Evolutionary conservation across 2,888 invertebrate species (phyloP).

Genomic region (Himalopsyche anomala): DNA sequence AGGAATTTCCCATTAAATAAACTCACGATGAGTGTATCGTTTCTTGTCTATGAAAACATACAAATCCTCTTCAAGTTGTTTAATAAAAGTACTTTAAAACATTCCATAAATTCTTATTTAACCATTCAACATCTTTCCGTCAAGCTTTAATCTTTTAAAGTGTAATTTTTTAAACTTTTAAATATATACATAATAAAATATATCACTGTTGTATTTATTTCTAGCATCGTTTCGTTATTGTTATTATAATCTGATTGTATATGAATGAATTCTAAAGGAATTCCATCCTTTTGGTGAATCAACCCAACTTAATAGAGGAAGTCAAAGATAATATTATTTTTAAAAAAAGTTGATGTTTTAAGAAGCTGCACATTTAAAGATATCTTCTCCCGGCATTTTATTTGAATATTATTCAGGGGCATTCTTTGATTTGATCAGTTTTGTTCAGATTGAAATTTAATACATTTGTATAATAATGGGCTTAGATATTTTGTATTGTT

Average conservation of each 20-base stretch:
- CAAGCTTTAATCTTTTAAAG: no score
- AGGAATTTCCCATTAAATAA: background rate
- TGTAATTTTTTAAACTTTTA: background rate
- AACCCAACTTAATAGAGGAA: background rate
- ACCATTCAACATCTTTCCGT: background rate
- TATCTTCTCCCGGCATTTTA: background rate
- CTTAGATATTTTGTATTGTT: background rate
- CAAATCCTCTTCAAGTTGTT: background rate
- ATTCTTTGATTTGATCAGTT: background rate
- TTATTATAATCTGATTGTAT: constrained; percentile 1
- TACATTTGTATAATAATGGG: background rate
- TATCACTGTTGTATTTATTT: background rate
- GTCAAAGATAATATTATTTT: background rate
- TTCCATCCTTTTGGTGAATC: constrained; percentile 12
- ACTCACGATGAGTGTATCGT: background rate
- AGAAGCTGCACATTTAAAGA: background rate
- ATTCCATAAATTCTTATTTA: background rate
- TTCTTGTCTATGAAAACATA: constrained; percentile 20
- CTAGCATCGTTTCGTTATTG: background rate
- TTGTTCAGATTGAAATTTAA: background rate
- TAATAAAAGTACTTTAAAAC: background rate
- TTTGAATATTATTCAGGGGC: constrained; percentile 8
- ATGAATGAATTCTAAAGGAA: background rate
- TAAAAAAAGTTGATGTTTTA: background rate
- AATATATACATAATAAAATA: background rate